Base-by-base conservation (phyloP, 2,797 vertebrate species). In the Danio jaintianensis region DNA sequence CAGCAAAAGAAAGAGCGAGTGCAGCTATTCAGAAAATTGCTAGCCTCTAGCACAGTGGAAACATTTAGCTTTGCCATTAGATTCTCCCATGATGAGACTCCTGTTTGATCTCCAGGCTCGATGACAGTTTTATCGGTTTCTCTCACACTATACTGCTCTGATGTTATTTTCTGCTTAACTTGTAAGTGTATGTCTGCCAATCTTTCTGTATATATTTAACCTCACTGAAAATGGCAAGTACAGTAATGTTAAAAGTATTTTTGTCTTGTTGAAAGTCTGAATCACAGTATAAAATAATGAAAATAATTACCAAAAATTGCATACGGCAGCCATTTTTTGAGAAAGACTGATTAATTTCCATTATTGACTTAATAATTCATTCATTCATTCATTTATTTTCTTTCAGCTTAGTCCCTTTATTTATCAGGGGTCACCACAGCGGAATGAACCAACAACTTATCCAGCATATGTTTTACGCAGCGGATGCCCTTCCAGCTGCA, bases 21-120 rank as follows among this genome's bases (percentile, higher is more conserved):
- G 69, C 47, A 63, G 80, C 61, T 78, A 56, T 75, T 82, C 69
- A 43, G 79, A 83, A 83, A 75, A 83, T 79, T 68, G 67, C 77
- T 81, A 78, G 81, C 70, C 71, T 71, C 77, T 84, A 79, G 69
- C 74, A 68, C 59, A 64, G 78, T 78, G 81, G 78, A 82, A 83
- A 69, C 68, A 45, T 47, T 83, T 59, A 81, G 79, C 63, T 40
- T 71, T 68, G 58, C 72, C 58, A 73, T 85, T 81, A 75, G 67
- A 22, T n/a, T 83, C 22, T 58, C 52, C 83, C 72, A 50, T 82
- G 59, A 78, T 82, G 59, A 71, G 22, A 40, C 55, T 58, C 5
- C 64, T 53, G 84, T 85, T 82, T 85, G 80, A 85, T 85, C 82
- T 76, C 80, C 3, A 13, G 18, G 38, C 36, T 73, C 50, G 18